phyloP scores from a whole-genome alignment of 2,797 vertebrate species.

The Centropyge bicolor region DNA sequence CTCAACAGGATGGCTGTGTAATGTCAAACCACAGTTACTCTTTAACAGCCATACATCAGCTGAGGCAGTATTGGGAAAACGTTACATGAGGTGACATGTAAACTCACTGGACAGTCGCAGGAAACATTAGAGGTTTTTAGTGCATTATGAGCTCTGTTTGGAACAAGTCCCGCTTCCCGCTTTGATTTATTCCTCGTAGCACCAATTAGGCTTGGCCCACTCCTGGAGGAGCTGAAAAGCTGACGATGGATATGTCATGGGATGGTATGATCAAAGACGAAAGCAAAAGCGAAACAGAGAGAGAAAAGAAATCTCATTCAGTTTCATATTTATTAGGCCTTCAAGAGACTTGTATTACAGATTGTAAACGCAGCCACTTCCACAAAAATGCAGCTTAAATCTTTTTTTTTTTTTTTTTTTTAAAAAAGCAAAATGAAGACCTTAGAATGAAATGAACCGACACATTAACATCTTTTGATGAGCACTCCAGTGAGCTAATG shows the following conservation, averaged over 20 bases:
- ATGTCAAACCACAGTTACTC: conserved; percentile 72
- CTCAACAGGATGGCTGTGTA: conserved; percentile 78
- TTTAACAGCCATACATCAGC: conserved; percentile 74
- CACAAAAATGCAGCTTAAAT: conserved; percentile 77
- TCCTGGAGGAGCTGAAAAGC: conserved; percentile 84
- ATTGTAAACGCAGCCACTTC: conserved; percentile 72
- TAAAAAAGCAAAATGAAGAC: conserved; percentile 74
- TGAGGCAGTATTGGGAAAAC: conserved; percentile 55
- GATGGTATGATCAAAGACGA: conserved; percentile 84
- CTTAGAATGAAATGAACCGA: conserved; percentile 77
- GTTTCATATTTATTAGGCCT: conserved; percentile 84
- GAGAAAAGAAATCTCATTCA: conserved; percentile 75
- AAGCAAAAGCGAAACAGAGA: conserved; percentile 65
- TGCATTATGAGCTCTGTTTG: conserved; percentile 79
- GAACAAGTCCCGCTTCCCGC: conserved; percentile 79
- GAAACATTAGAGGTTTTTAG: conserved; percentile 67
- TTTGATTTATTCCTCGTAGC: conserved; percentile 87
- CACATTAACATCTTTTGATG: conserved; percentile 77
- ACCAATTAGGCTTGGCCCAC: conserved; percentile 84
- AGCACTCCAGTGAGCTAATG: conserved; percentile 75
- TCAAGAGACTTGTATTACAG: conserved; percentile 82
- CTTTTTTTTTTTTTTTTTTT: too few species aligned
- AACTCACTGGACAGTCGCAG: conserved; percentile 73
- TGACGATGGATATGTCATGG: conserved; percentile 84
- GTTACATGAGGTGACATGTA: conserved; percentile 71